These are phyloP conservation scores for Lathamus discolor DNA, from an alignment of 2,113 vertebrate genomes.

Conservation along the genomic window DNA sequence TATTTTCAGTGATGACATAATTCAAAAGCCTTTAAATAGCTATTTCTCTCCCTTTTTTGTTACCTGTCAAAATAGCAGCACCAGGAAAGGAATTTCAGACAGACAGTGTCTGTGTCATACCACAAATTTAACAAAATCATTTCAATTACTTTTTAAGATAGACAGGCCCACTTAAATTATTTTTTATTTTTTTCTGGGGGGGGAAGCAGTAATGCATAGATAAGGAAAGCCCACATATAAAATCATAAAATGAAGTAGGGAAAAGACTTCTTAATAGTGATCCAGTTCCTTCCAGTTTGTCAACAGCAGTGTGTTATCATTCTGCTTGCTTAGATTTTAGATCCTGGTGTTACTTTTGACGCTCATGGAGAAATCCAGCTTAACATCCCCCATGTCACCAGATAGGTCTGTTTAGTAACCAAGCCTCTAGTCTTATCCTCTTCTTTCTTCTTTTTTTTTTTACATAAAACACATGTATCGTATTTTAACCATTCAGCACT, in stretches of 20 bases:
- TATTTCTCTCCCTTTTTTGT: neutral
- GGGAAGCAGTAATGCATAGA: neutral
- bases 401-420: neutral
- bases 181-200: neutral
- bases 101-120: neutral
- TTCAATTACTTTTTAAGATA: neutral
- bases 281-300: neutral
- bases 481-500: neutral
- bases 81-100: constrained; percentile 6
- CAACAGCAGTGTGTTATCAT: neutral
- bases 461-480: neutral
- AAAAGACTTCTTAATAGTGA: neutral
- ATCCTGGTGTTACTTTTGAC: neutral
- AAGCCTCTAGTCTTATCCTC: neutral
- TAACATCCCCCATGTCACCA: neutral
- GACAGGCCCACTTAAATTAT: neutral
- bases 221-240: neutral
- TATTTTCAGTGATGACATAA: constrained; percentile 15
- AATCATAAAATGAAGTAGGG: neutral
- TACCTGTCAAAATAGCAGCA: constrained; percentile 29
- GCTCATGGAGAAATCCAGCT: neutral
- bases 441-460: neutral
- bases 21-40: constrained; percentile 14
- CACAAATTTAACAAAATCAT: constrained; percentile 15
- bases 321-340: neutral